phyloP scores from a whole-genome alignment of 2,797 vertebrate genomes.

The Vultur gryphus region DNA sequence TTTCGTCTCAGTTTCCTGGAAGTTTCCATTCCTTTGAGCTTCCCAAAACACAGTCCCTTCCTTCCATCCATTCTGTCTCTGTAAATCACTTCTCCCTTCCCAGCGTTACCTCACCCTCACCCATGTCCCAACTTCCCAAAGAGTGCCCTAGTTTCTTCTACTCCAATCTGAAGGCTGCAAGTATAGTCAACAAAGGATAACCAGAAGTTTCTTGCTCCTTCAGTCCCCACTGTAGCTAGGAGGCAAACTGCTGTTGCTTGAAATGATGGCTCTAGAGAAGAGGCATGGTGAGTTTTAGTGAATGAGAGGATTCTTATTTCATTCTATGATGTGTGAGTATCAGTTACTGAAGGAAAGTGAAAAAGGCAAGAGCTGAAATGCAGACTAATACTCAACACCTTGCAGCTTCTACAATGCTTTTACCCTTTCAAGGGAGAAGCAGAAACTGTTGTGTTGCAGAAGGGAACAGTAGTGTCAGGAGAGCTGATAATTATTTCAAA shows the following conservation, averaged over 20 bases:
- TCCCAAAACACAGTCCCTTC: background rate
- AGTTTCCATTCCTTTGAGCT: background rate
- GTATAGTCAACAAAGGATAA: background rate
- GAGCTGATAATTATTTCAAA: background rate
- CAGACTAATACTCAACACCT: background rate
- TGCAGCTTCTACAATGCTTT: background rate
- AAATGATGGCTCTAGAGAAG: background rate
- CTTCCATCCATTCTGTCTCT: background rate
- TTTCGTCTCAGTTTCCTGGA: background rate
- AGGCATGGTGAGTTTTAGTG: background rate
- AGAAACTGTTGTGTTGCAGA: background rate
- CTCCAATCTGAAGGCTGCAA: background rate
- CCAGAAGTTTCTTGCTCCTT: background rate
- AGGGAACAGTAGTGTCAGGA: background rate
- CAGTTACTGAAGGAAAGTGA: background rate
- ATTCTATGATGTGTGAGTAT: no score
- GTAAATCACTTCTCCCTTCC: background rate
- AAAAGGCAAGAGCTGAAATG: background rate
- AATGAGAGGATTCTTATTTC: background rate
- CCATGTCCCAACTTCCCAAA: background rate
- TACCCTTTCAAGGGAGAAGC: background rate
- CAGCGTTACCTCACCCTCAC: background rate
- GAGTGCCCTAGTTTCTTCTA: background rate
- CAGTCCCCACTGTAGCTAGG: background rate
- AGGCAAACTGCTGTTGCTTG: background rate